Evolutionary conservation across 2,888 invertebrate genomes (phyloP).

Genomic region (Poecilobothrus nobilitatus): DNA sequence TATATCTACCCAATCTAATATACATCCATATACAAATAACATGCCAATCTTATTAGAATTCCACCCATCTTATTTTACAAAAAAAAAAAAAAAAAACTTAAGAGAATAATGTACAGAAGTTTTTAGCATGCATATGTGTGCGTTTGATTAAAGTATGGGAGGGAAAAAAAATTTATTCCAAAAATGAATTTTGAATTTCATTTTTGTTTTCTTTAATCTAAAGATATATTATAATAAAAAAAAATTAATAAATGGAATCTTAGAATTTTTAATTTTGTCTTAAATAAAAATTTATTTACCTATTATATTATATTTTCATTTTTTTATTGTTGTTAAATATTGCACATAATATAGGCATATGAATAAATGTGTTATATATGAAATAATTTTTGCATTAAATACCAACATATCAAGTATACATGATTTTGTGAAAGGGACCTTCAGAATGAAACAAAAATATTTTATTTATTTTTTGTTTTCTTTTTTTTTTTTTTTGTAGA

Average conservation of each 20-base stretch:
- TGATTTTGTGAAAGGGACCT: too few species aligned
- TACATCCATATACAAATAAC: neutral
- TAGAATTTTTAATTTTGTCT: slow-evolving; percentile 6
- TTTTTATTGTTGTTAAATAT: neutral
- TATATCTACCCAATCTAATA: neutral
- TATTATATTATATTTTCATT: neutral
- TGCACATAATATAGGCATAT: too few species aligned
- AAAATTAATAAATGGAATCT: neutral
- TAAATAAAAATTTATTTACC: slow-evolving; percentile 6
- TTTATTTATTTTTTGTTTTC: neutral
- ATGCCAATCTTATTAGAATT: neutral
- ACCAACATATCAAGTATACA: too few species aligned
- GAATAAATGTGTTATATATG: too few species aligned
- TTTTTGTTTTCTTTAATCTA: neutral
- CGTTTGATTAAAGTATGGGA: too few species aligned
- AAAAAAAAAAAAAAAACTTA: neutral
- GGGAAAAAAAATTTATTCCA: neutral
- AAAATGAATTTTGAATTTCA: neutral
- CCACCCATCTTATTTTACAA: neutral
- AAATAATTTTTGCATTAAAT: neutral
- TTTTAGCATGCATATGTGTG: neutral
- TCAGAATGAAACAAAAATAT: neutral
- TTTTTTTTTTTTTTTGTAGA: neutral
- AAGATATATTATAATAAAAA: neutral
- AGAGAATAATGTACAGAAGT: neutral